A percentile compares a stretch with the other conserved stretches of the same genome.
phyloP scores from a whole-genome alignment of 2,888 invertebrate species.

The Coleophora deauratella region DNA sequence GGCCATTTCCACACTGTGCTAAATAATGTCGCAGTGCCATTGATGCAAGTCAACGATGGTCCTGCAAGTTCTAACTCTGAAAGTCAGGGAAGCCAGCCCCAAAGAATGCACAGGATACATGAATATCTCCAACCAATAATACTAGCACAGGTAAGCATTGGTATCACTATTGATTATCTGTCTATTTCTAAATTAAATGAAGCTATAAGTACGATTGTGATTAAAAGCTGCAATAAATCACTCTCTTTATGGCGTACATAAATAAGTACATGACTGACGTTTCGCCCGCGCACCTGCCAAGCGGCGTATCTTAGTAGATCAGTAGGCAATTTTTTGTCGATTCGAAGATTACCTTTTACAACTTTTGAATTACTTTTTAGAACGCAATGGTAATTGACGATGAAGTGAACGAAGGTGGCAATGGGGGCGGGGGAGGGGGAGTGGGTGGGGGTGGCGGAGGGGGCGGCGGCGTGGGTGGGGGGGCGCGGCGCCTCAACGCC shows the following conservation, averaged over 20 bases:
- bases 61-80: conserved; percentile 29
- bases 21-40: conserved; percentile 60
- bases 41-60: conserved; percentile 77
- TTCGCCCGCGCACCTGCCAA: no score
- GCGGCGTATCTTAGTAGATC: no score
- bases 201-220: no score
- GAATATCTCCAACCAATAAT: conserved; percentile 66
- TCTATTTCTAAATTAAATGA: no score
- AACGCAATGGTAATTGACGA: conserved; percentile 69
- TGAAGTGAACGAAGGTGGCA: conserved; percentile 25
- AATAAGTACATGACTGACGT: no score
- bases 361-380: conserved; percentile 20
- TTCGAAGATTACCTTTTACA: no score
- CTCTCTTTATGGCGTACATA: no score
- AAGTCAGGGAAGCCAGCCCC: conserved; percentile 29
- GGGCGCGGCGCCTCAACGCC: conserved; percentile 31
- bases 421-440: conserved; percentile 15
- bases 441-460: conserved; percentile 15
- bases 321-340: no score
- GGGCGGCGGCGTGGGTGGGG: conserved; percentile 16
- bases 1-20: conserved; percentile 42
- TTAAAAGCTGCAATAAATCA: no score
- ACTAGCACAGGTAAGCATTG: conserved; percentile 53
- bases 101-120: conserved; percentile 51
- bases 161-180: no score